phyloP scores from a whole-genome alignment of 1,140 invertebrate species.

The Teleopsis dalmanni region DNA sequence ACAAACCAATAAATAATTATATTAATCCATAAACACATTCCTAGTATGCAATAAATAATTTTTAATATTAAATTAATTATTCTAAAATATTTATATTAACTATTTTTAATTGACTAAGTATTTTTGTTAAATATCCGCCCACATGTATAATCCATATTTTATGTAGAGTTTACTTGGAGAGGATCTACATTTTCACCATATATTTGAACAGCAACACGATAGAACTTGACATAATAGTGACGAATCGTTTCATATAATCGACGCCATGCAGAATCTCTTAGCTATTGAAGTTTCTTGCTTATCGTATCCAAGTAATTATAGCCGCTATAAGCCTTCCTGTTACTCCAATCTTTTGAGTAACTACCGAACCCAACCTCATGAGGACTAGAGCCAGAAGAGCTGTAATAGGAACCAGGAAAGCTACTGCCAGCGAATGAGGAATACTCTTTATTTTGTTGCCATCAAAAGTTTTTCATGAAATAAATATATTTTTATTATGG shows the following conservation, averaged over 20 bases:
- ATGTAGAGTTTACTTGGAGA: no score
- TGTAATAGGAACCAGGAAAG: slow-evolving; percentile 27
- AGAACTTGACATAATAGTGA: slow-evolving; percentile 5
- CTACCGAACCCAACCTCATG: slow-evolving; percentile 26
- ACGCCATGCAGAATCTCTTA: slow-evolving; percentile 2
- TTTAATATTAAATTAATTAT: neutral
- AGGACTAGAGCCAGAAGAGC: slow-evolving; percentile 18
- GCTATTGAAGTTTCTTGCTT: slow-evolving; percentile 32
- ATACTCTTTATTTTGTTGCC: slow-evolving; percentile 21
- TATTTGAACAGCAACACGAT: slow-evolving; percentile 4
- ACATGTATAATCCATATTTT: no score
- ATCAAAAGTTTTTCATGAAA: no score
- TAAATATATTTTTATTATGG: neutral
- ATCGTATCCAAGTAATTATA: slow-evolving; percentile 39
- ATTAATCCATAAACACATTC: no score
- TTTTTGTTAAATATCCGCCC: no score
- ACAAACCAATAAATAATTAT: no score
- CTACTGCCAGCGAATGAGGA: slow-evolving; percentile 37
- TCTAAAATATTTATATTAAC: neutral
- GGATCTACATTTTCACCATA: slow-evolving; percentile 4
- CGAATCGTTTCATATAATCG: neutral
- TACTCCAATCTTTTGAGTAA: slow-evolving; percentile 37
- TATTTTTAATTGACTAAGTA: no score
- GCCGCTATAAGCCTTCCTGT: slow-evolving; percentile 35
- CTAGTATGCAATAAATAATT: no score